Conservation (phyloP, 1,140 invertebrate species). For the Grapholita molesta region DNA sequence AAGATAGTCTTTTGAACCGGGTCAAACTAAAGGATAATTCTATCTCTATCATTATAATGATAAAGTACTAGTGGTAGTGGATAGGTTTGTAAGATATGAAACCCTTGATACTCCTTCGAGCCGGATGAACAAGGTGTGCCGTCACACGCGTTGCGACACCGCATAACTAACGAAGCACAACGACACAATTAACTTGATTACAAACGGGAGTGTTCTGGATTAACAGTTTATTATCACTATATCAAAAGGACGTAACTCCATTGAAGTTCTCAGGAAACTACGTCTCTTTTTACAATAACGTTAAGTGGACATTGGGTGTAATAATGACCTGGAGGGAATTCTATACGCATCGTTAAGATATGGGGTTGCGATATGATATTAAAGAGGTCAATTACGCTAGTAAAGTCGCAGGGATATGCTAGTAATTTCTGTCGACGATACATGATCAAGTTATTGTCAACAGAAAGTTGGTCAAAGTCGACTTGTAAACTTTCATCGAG, state of each 20-base stretch:
- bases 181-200: constrained; percentile 41
- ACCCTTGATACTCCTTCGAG: neutral
- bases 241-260: neutral
- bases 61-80: too few relatives aligned
- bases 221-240: neutral
- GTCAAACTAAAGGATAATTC: too few relatives aligned
- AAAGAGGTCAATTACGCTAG: neutral
- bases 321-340: neutral
- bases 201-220: neutral
- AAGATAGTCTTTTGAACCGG: too few relatives aligned
- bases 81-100: neutral
- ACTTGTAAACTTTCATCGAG: neutral
- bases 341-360: constrained; percentile 6
- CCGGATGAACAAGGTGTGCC: constrained; percentile 17
- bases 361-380: neutral
- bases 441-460: neutral
- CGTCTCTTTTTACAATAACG: neutral
- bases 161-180: constrained; percentile 27
- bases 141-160: constrained; percentile 5
- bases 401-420: neutral
- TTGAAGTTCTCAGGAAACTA: neutral
- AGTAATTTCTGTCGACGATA: too few relatives aligned
- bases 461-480: neutral
- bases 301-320: constrained; percentile 6
- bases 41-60: too few relatives aligned